Evolutionary conservation across 2,888 invertebrate genomes (phyloP).

Genomic region (Polia nebulosa): DNA sequence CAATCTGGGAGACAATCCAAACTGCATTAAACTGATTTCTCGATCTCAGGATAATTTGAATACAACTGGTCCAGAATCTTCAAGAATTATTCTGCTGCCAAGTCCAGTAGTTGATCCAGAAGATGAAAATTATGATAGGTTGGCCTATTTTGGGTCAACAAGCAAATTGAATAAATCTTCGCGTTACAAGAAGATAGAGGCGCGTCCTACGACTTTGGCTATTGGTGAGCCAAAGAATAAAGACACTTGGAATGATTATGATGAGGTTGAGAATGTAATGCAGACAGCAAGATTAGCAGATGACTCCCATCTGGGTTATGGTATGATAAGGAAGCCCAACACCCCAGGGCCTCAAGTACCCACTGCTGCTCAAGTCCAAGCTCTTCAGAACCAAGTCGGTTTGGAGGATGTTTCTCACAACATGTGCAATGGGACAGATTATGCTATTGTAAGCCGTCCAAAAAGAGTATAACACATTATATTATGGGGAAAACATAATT

Average conservation of each 20-base stretch:
- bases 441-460: slow-evolving; percentile 96
- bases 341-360: slow-evolving; percentile 90
- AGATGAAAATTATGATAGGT: slow-evolving; percentile 94
- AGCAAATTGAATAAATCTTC: slow-evolving; percentile 92
- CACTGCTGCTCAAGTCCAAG: slow-evolving; percentile 87
- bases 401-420: slow-evolving; percentile 92
- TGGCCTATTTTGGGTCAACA: slow-evolving; percentile 95
- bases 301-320: slow-evolving; percentile 95
- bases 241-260: slow-evolving; percentile 94
- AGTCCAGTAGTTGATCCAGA: slow-evolving; percentile 87
- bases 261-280: slow-evolving; percentile 93
- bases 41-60: slow-evolving; percentile 89
- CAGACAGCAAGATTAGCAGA: slow-evolving; percentile 94
- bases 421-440: slow-evolving; percentile 94
- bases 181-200: slow-evolving; percentile 93
- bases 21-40: slow-evolving; percentile 88
- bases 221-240: slow-evolving; percentile 85
- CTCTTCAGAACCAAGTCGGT: slow-evolving; percentile 85
- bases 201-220: slow-evolving; percentile 90
- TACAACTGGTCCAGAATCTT: slow-evolving; percentile 86
- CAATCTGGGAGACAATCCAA: slow-evolving; percentile 86
- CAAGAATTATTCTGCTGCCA: slow-evolving; percentile 90
- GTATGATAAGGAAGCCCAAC: slow-evolving; percentile 93
- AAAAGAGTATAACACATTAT: slow-evolving; percentile 93
- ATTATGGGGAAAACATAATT: slow-evolving; percentile 60